A percentile compares a stretch with the other conserved stretches of the same genome.
Evolutionary conservation across 92 coral and sea anemone species (phyloP).

Genomic region (Siderastrea radians): DNA sequence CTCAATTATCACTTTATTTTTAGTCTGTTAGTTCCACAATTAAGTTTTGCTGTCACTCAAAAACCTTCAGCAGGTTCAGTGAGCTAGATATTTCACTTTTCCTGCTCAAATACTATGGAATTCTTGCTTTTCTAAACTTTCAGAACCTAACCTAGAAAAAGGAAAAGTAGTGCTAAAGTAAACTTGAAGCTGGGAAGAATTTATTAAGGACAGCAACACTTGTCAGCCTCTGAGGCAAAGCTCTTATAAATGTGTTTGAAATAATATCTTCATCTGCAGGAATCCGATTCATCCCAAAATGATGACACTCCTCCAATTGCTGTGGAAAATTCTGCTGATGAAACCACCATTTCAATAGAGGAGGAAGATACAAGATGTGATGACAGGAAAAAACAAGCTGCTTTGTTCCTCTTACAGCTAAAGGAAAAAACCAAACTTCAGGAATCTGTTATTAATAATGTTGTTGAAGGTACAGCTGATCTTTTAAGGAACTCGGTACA

Average conservation of each 20-base stretch:
- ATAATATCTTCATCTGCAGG: background rate
- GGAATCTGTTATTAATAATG: conserved; percentile 27
- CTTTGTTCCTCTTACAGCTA: conserved; percentile 27
- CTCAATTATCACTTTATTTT: conserved; percentile 5
- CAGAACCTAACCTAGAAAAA: too few species aligned
- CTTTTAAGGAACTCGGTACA: background rate
- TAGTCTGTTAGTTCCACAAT: too few species aligned
- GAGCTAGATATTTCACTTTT: too few species aligned
- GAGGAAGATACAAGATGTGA: conserved; percentile 12
- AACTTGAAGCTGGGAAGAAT: too few species aligned
- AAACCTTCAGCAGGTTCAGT: too few species aligned
- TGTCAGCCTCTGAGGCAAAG: too few species aligned
- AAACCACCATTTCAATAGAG: conserved; percentile 1
- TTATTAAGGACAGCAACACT: too few species aligned
- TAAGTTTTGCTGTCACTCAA: too few species aligned
- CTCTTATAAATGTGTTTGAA: too few species aligned
- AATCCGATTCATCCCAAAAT: conserved; percentile 15
- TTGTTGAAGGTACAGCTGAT: background rate
- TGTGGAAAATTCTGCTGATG: background rate
- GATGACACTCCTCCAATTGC: conserved; percentile 16
- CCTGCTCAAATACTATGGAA: too few species aligned
- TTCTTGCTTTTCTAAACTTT: too few species aligned
- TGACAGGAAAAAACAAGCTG: conserved; percentile 29
- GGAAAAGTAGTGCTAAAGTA: too few species aligned
- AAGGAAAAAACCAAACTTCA: conserved; percentile 35